Percentiles rank a stretch among this genome's conserved stretches.
Conservation (phyloP, 1,140 invertebrate species). For the Hestina assimilis region DNA sequence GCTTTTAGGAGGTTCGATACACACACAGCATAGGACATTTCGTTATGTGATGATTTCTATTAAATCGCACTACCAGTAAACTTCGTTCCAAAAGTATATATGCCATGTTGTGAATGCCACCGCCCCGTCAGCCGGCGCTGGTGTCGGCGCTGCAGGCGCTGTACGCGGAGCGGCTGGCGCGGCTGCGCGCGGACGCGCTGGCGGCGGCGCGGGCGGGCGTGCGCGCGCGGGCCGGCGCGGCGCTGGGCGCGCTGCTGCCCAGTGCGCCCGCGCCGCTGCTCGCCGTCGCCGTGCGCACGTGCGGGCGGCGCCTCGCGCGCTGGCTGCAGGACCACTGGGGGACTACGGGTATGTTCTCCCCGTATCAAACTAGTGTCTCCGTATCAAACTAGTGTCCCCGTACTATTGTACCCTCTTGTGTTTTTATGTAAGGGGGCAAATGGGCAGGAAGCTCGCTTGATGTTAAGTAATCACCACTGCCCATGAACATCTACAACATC, state of each 20-base stretch:
- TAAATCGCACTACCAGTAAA: too few species aligned
- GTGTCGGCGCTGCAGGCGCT: slow-evolving; percentile 23
- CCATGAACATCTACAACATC: too few species aligned
- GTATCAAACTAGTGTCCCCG: too few species aligned
- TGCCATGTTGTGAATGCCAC: too few species aligned
- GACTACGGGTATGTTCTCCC: slow-evolving; percentile 44
- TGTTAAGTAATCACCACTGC: neutral
- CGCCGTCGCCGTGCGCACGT: slow-evolving; percentile 32
- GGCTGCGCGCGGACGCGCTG: slow-evolving; percentile 19
- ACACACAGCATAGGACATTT: too few species aligned
- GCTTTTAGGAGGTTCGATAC: too few species aligned
- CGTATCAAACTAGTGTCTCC: too few species aligned
- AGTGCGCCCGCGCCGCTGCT: slow-evolving; percentile 29
- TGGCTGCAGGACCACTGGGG: slow-evolving; percentile 47
- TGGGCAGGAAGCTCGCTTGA: slow-evolving; percentile 30
- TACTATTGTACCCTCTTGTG: too few species aligned
- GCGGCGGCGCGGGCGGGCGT: slow-evolving; percentile 10
- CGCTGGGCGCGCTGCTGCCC: slow-evolving; percentile 31
- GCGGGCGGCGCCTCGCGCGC: slow-evolving; percentile 24
- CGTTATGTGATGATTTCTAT: too few species aligned
- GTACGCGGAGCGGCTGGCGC: slow-evolving; percentile 30
- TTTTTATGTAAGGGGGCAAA: too few species aligned
- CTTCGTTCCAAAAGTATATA: too few species aligned
- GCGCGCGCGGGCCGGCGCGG: slow-evolving; percentile 18
- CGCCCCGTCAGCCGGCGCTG: too few species aligned